Conservation (phyloP, 2,113 vertebrate species). For the Pseudorasbora parva region DNA sequence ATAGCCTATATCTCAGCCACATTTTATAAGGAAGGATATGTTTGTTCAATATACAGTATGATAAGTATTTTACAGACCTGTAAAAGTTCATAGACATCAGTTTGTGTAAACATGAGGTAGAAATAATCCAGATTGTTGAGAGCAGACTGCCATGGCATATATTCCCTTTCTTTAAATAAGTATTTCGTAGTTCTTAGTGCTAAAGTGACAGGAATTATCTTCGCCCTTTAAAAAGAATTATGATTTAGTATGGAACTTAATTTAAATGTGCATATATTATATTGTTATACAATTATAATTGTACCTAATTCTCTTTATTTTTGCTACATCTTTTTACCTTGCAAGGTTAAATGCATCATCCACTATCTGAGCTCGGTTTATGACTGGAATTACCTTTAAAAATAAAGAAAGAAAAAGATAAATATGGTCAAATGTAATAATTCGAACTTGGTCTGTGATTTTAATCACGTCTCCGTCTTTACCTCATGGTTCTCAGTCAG, state of each 20-base stretch:
- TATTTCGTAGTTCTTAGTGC: conserved; percentile 86
- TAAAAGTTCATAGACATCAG: conserved; percentile 82
- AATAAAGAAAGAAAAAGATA: background rate
- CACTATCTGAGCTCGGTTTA: conserved; percentile 90
- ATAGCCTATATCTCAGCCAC: background rate
- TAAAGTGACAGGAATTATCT: conserved; percentile 68
- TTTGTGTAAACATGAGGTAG: conserved; percentile 89
- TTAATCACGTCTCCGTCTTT: background rate
- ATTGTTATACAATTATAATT: background rate
- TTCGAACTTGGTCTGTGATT: background rate
- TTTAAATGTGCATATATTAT: background rate
- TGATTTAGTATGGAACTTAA: background rate
- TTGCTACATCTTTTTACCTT: conserved; percentile 70
- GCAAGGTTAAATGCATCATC: conserved; percentile 90
- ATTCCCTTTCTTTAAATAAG: conserved; percentile 75
- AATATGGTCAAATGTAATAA: background rate
- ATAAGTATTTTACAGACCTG: conserved; percentile 72
- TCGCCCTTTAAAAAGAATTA: conserved; percentile 74
- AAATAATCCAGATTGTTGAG: conserved; percentile 83
- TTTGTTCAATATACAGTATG: background rate
- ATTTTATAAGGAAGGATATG: background rate
- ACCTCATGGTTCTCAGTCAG: conserved; percentile 67
- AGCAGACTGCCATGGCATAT: conserved; percentile 88
- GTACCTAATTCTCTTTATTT: background rate
- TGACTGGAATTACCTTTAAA: conserved; percentile 79